These are phyloP conservation scores for Molothrus ater DNA, from an alignment of 2,797 vertebrate genomes.

Conservation along the genomic window DNA sequence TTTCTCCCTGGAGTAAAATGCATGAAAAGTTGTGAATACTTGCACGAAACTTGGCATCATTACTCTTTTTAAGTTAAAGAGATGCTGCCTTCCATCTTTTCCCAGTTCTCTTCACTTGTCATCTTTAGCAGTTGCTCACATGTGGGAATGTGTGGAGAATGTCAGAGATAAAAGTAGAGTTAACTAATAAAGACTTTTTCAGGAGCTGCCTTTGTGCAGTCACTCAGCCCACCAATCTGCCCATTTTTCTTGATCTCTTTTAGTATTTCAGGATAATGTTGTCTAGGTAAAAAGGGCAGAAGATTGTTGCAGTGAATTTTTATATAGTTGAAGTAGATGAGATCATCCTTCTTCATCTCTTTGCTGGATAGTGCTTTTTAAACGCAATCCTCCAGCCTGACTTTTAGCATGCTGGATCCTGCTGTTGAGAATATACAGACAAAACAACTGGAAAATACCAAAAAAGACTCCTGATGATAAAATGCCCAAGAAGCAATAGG, in stretches of 20 bases:
- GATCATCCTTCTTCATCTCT: slow-evolving; percentile 48
- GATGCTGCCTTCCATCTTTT: neutral
- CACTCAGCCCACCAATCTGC: slow-evolving; percentile 35
- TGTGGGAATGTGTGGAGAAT: neutral
- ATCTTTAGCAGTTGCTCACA: neutral
- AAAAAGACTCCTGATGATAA: neutral
- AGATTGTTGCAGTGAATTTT: slow-evolving; percentile 20
- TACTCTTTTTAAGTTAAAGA: neutral
- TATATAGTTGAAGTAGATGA: slow-evolving; percentile 17
- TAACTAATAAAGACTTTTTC: neutral
- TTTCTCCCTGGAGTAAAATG: neutral
- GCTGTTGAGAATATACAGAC: neutral
- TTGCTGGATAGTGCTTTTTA: slow-evolving; percentile 6
- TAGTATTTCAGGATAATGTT: neutral
- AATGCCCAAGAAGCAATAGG: neutral
- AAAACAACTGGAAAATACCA: neutral
- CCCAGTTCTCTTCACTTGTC: neutral
- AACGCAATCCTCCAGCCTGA: neutral
- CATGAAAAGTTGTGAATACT: neutral
- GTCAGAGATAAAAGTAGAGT: slow-evolving; percentile 39
- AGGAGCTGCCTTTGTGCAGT: neutral
- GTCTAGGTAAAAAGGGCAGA: neutral
- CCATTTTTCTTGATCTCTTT: slow-evolving; percentile 27
- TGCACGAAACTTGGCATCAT: neutral
- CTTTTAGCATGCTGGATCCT: rapidly evolving